Evolutionary conservation across 2,797 vertebrate genomes (phyloP).

Genomic region (Cyprinella venusta): DNA sequence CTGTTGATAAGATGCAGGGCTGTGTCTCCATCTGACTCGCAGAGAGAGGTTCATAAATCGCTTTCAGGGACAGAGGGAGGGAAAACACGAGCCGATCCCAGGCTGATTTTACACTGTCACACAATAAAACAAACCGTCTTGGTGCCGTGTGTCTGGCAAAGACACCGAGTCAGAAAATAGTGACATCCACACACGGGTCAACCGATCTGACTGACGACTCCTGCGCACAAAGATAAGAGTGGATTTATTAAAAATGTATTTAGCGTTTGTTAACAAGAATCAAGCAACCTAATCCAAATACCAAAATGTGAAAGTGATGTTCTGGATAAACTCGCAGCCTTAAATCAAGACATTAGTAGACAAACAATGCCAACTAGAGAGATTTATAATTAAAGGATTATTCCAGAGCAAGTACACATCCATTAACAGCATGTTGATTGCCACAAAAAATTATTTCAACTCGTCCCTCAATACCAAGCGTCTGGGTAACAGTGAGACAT

Average conservation of each 20-base stretch:
- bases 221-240: neutral
- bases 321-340: neutral
- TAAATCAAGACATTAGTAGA: neutral
- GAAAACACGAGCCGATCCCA: constrained; percentile 5
- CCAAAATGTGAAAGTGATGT: neutral
- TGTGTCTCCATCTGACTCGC: constrained; percentile 24
- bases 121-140: constrained; percentile 43
- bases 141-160: constrained; percentile 10
- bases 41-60: constrained; percentile 22
- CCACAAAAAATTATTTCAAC: neutral
- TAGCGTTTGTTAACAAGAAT: neutral
- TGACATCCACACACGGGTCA: constrained; percentile 17
- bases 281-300: too few relatives aligned
- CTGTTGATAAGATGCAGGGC: constrained; percentile 45
- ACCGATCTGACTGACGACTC: neutral
- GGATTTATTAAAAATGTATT: neutral
- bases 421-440: neutral
- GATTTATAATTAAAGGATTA: neutral
- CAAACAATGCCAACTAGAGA: too few relatives aligned
- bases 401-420: neutral
- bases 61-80: constrained; percentile 27
- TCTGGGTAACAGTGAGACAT: neutral
- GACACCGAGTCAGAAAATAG: constrained; percentile 27
- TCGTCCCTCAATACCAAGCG: neutral
- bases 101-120: constrained; percentile 21